Evolutionary conservation across 1,140 invertebrate species (phyloP).

Genomic region (Phenacoccus solenopsis): DNA sequence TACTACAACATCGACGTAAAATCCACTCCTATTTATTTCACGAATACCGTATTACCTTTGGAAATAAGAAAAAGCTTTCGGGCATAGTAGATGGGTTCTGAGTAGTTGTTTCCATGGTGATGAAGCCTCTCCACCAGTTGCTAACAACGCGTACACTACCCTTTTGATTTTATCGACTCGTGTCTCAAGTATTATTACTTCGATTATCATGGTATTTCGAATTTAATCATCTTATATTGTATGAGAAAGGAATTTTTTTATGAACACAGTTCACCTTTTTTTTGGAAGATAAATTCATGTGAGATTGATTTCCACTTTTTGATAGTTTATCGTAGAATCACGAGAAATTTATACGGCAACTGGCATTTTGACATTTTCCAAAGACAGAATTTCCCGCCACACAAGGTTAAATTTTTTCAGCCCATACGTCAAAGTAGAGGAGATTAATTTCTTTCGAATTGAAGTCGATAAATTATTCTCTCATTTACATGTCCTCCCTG

Average conservation of each 20-base stretch:
- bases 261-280: background rate
- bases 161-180: conserved; percentile 13
- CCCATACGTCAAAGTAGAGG: too few relatives aligned
- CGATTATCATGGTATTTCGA: background rate
- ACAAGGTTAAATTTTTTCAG: too few relatives aligned
- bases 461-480: too few relatives aligned
- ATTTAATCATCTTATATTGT: background rate
- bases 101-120: conserved; percentile 13
- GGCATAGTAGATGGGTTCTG: background rate
- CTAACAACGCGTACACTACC: conserved; percentile 9
- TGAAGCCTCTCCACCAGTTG: conserved; percentile 9
- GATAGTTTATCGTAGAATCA: background rate
- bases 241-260: background rate
- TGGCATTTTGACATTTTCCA: background rate
- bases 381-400: background rate
- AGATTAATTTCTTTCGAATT: too few relatives aligned
- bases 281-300: background rate
- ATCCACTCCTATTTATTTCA: background rate
- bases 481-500: too few relatives aligned
- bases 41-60: background rate
- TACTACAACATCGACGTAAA: background rate
- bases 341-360: background rate
- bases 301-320: background rate
- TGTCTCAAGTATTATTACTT: conserved; percentile 2
- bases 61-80: background rate